Percentiles rank a stretch among this genome's conserved stretches.
Evolutionary conservation across 2,888 invertebrate genomes (phyloP).

Genomic region (Epinotia brunnichana): DNA sequence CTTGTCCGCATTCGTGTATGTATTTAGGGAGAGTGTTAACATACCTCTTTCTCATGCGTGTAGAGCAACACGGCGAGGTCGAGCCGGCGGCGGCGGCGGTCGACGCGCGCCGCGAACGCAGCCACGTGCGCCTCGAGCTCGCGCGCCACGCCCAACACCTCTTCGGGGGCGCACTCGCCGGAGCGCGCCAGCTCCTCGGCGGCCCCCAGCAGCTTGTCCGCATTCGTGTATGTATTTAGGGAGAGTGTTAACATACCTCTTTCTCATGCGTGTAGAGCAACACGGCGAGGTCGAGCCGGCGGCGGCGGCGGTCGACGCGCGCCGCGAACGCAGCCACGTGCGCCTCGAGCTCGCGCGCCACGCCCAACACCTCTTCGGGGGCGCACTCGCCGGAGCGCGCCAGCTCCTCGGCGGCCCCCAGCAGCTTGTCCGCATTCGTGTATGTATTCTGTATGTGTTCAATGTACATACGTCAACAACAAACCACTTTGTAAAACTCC

Average conservation of each 20-base stretch:
- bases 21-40: constrained; percentile 82
- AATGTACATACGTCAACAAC: neutral
- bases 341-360: constrained; percentile 96
- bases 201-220: constrained; percentile 97
- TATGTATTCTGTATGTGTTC: constrained; percentile 92
- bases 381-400: constrained; percentile 98
- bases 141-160: constrained; percentile 96
- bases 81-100: constrained; percentile 93
- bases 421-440: constrained; percentile 98
- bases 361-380: constrained; percentile 97
- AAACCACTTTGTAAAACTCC: too few relatives aligned
- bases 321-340: constrained; percentile 97
- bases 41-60: constrained; percentile 96
- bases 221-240: constrained; percentile 92
- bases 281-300: constrained; percentile 96
- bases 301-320: constrained; percentile 94
- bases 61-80: constrained; percentile 97
- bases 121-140: constrained; percentile 97
- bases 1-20: constrained; percentile 99
- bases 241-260: constrained; percentile 84
- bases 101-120: constrained; percentile 96
- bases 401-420: constrained; percentile 97
- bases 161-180: constrained; percentile 98
- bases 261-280: constrained; percentile 98
- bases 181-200: constrained; percentile 98